These are phyloP conservation scores for Rhipidura dahli DNA, from an alignment of 2,113 vertebrate species.

Conservation along the genomic window DNA sequence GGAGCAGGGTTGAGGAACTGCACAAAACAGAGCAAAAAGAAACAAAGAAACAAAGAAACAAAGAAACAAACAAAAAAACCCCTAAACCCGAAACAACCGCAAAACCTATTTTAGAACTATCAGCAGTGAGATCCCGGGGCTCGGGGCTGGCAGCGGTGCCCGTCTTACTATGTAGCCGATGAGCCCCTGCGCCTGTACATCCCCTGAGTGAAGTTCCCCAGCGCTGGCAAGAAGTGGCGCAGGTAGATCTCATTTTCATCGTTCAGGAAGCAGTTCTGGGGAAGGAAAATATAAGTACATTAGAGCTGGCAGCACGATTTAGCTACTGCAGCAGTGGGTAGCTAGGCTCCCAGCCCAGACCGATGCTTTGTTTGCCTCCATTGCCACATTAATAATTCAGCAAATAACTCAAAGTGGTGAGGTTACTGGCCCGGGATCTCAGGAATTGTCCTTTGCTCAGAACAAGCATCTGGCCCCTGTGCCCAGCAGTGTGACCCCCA, in stretches of 20 bases:
- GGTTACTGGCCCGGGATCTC: fast-evolving
- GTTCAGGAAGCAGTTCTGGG: not conserved
- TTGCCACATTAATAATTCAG: not conserved
- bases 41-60: not conserved
- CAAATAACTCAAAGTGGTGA: no score
- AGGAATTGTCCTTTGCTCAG: not conserved
- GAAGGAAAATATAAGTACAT: fast-evolving
- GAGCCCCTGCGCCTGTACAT: not conserved
- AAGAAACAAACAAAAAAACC: not conserved
- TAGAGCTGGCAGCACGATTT: not conserved
- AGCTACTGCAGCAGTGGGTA: fast-evolving
- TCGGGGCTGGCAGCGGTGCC: fast-evolving
- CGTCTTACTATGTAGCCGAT: fast-evolving
- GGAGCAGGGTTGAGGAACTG: not conserved
- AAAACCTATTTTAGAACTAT: not conserved
- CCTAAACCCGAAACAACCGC: no score
- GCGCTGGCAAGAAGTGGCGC: slow-evolving; percentile 31
- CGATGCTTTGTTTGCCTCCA: fast-evolving
- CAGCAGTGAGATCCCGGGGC: fast-evolving
- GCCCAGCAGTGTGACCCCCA: not conserved
- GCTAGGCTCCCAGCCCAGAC: not conserved
- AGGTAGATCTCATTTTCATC: slow-evolving; percentile 7
- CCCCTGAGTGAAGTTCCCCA: slow-evolving; percentile 54
- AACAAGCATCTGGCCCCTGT: fast-evolving
- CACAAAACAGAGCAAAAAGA: not conserved